phyloP scores from a whole-genome alignment of 2,113 vertebrate genomes.

The Orthochromis malagaraziensis region DNA sequence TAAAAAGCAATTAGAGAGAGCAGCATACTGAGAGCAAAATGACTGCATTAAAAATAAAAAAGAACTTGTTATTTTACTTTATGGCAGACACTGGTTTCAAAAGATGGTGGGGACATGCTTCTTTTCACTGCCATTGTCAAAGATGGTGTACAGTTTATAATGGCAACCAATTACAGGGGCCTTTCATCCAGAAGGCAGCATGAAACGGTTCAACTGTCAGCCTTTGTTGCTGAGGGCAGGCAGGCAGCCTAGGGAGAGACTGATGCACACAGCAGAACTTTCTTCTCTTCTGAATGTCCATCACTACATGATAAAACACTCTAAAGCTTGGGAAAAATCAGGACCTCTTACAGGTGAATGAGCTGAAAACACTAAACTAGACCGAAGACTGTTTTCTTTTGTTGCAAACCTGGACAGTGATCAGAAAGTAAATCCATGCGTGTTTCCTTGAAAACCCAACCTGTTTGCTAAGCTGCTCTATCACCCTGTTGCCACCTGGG shows the following conservation, averaged over 20 bases:
- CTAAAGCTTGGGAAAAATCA: neutral
- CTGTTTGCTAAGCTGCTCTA: constrained; percentile 1
- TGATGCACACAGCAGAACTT: constrained; percentile 9
- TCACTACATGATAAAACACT: constrained; percentile 7
- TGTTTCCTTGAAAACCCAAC: neutral
- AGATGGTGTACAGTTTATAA: constrained; percentile 33
- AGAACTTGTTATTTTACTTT: neutral
- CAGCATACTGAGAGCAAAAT: neutral
- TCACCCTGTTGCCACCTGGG: constrained; percentile 31
- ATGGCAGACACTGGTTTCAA: neutral
- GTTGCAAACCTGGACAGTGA: neutral
- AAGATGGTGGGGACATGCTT: neutral
- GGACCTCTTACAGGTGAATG: neutral
- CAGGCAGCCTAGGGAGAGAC: neutral
- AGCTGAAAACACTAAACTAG: neutral
- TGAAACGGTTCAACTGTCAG: constrained; percentile 41
- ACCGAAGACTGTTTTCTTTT: neutral
- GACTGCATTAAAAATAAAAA: neutral
- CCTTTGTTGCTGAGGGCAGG: constrained; percentile 34
- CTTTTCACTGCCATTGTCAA: constrained; percentile 15
- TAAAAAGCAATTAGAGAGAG: neutral
- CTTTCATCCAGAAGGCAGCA: constrained; percentile 53
- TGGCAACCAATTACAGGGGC: constrained; percentile 60
- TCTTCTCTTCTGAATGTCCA: neutral
- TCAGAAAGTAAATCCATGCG: neutral